A percentile compares a stretch with the other conserved stretches of the same genome.
These are phyloP conservation scores for Buceros bicornis DNA, from an alignment of 2,797 vertebrate species.

Conservation along the genomic window DNA sequence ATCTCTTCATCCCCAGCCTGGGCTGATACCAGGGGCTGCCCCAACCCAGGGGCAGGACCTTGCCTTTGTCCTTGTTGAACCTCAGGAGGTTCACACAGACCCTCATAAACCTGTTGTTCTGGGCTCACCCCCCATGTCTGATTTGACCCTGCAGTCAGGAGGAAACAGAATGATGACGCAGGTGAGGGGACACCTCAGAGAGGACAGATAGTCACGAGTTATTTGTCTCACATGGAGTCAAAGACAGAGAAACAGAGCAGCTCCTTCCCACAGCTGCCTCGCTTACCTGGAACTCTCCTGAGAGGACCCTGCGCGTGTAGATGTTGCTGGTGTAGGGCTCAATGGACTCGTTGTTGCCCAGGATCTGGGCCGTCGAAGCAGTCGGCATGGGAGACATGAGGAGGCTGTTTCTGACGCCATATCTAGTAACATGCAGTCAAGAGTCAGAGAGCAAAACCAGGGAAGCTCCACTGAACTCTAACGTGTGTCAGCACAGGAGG, in stretches of 20 bases:
- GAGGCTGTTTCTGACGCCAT: slow-evolving; percentile 94
- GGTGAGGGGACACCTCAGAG: too few species aligned
- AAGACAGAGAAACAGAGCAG: fast-evolving
- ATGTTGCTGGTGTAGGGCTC: slow-evolving; percentile 99
- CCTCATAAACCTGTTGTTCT: too few species aligned
- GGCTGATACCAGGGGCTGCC: too few species aligned
- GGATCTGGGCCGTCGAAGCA: slow-evolving; percentile 96
- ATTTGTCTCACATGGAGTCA: too few species aligned
- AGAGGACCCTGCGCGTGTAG: slow-evolving; percentile 96
- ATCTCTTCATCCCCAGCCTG: too few species aligned
- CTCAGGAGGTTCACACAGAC: too few species aligned
- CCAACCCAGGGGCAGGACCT: too few species aligned
- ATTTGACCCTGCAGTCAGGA: background rate
- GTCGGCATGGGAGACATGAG: slow-evolving; percentile 97
- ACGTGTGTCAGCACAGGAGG: fast-evolving
- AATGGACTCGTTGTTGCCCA: slow-evolving; percentile 98
- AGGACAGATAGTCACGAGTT: background rate
- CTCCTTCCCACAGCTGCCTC: background rate
- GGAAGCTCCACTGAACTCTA: background rate
- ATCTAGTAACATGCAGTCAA: slow-evolving; percentile 57
- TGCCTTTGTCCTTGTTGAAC: too few species aligned
- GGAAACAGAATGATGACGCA: background rate
- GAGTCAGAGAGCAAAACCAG: background rate
- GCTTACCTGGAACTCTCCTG: slow-evolving; percentile 96
- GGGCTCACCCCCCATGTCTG: too few species aligned